Conservation (phyloP, 2,888 invertebrate genomes). For the Tricholauxania praeusta region DNA sequence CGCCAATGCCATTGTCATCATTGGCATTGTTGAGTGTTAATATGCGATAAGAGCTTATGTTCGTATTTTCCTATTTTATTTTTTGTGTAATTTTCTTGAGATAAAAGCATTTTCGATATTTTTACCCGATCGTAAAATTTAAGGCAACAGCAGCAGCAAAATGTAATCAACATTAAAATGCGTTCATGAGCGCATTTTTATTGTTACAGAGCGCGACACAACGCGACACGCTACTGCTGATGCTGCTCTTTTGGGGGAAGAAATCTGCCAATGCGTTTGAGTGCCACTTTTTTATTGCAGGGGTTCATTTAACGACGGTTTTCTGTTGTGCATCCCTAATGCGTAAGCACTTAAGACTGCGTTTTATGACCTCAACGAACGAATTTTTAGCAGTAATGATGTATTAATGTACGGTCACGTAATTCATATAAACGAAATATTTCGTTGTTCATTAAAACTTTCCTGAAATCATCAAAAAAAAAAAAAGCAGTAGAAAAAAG, state of each 20-base stretch:
- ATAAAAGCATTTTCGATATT: constrained; percentile 28
- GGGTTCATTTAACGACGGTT: constrained; percentile 17
- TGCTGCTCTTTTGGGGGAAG: constrained; percentile 1
- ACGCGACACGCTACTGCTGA: background rate
- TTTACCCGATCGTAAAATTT: constrained; percentile 9
- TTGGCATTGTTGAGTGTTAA: constrained; percentile 10
- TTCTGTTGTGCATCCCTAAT: background rate
- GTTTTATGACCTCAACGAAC: constrained; percentile 62
- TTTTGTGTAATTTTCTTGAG: background rate
- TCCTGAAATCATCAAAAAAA: no score
- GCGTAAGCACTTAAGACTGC: constrained; percentile 17
- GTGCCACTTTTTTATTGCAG: constrained; percentile 10
- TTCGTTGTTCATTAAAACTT: no score
- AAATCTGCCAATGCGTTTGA: background rate
- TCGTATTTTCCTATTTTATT: background rate
- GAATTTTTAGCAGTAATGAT: constrained; percentile 46
- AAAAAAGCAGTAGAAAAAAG: no score
- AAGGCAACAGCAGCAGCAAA: background rate
- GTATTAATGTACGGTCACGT: constrained; percentile 51
- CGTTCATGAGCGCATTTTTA: constrained; percentile 30
- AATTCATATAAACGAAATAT: constrained; percentile 39
- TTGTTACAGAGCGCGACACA: background rate
- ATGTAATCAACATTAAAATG: constrained; percentile 32
- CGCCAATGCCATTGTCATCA: background rate
- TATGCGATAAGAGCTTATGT: constrained; percentile 22